phyloP scores from a whole-genome alignment of 2,888 invertebrate genomes.

The Pachycephus smyrnensis region DNA sequence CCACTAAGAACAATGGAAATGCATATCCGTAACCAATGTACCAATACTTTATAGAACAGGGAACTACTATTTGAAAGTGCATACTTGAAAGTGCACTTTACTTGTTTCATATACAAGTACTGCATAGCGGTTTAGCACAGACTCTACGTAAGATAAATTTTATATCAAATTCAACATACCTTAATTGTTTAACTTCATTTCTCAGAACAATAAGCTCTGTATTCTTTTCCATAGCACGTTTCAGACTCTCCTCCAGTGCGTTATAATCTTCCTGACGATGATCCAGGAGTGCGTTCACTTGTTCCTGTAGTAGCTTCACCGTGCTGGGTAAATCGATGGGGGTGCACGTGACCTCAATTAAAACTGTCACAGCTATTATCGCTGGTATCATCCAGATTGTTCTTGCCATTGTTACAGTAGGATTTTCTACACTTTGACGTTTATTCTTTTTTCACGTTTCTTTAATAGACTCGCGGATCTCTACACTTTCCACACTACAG shows the following conservation, averaged over 20 bases:
- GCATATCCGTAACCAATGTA: not conserved
- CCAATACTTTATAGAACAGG: not conserved
- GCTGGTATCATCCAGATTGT: not conserved
- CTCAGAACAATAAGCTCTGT: constrained; percentile 69
- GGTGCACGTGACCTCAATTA: constrained; percentile 20
- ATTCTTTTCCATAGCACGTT: constrained; percentile 69
- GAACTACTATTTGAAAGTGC: not conserved
- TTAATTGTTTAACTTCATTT: constrained; percentile 69
- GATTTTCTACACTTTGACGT: not conserved
- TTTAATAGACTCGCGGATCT: not conserved
- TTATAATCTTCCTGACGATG: constrained; percentile 70
- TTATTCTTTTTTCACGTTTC: not conserved
- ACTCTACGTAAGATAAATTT: not conserved
- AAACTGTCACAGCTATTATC: constrained; percentile 17
- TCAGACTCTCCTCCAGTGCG: constrained; percentile 69
- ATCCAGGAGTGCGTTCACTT: constrained; percentile 69
- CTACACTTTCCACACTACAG: not conserved
- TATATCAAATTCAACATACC: constrained; percentile 56
- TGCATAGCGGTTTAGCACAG: not conserved
- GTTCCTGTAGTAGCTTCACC: constrained; percentile 69
- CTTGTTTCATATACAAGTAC: not conserved
- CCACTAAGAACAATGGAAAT: not conserved
- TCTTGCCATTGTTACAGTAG: not conserved
- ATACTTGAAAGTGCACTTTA: not conserved
- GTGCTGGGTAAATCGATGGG: constrained; percentile 62